Conservation (phyloP, 2,113 vertebrate species). For the Perca schrenkii region DNA sequence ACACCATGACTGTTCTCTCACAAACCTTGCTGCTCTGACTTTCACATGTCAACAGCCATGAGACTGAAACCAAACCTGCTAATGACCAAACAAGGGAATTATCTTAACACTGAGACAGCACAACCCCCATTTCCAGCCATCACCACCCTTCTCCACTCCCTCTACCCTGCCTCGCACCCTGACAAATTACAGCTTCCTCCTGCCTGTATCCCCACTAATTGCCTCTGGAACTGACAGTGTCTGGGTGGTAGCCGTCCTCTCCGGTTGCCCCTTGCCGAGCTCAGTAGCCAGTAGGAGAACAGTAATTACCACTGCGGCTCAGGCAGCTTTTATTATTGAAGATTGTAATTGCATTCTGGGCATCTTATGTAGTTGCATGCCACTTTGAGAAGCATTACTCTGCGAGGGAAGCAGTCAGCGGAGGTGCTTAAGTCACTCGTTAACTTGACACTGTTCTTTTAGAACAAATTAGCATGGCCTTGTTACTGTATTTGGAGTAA, state of each 20-base stretch:
- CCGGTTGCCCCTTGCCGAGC: constrained; percentile 10
- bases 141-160: not conserved
- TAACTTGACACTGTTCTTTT: not conserved
- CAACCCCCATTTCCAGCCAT: not conserved
- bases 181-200: constrained; percentile 58
- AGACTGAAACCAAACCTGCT: constrained; percentile 25
- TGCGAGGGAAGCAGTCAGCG: constrained; percentile 20
- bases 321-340: constrained; percentile 28
- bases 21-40: not conserved
- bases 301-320: constrained; percentile 47
- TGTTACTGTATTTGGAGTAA: not conserved
- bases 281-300: constrained; percentile 35
- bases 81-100: constrained; percentile 46
- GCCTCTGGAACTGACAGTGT: constrained; percentile 57
- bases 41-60: constrained; percentile 4
- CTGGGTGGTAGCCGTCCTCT: constrained; percentile 34
- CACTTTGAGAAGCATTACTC: constrained; percentile 33
- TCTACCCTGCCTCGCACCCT: not conserved
- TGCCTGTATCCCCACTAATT: constrained; percentile 59
- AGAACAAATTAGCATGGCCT: not conserved
- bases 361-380: not conserved
- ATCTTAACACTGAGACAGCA: constrained; percentile 5
- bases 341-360: constrained; percentile 43
- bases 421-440: not conserved
- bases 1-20: not conserved